Evolutionary conservation across 2,797 vertebrate species (phyloP), one percentile per base, ranked within the genome.

Genomic region (Syngnathus rostellatus): DNA sequence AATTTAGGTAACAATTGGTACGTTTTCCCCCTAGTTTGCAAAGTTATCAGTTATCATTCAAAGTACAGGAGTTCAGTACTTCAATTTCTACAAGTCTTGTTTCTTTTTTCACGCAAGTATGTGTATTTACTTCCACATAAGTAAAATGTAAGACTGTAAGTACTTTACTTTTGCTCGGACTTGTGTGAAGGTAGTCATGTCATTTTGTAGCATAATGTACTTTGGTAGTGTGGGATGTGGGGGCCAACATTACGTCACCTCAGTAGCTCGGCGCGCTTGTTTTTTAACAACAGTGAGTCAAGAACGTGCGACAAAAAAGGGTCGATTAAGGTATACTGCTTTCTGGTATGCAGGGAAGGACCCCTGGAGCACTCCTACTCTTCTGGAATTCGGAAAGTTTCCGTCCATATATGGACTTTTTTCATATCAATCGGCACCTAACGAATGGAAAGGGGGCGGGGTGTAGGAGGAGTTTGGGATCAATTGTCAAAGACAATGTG

Each of bases 401-500:
- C 89, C 83, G 81, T 86, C 90, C 91, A 90, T 92, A 92, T 91
- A 92, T 81, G 91, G 91, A 89, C 68, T 89, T 91, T 31, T 91
- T 91, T 87, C 77, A 89, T 89, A 87, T 90, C 88, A 86, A 89
- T 88, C 84, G 82, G 68, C 64, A 81, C 76, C 77, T 65, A 68
- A 71, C 71, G 55, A 75, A 68, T 65, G 75, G 70, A 72, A 69
- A 54, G 19, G 55, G 63, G 68, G 73, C 31, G 31, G 31, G 31
- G 31, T 31, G 31, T 31, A 79, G 86, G 88, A 67, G 87, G 88
- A 83, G 87, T 80, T 59, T 75, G 43, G 62, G 70, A 75, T 85
- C 74, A 72, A 86, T 79, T 71, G 73, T 75, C 73, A 40, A 66
- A 63, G 74, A 5, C 60, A 6, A 43, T 1, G 40, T 17, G 38